Conservation (phyloP, 2,113 vertebrate genomes). For the Nothocercus julius region DNA sequence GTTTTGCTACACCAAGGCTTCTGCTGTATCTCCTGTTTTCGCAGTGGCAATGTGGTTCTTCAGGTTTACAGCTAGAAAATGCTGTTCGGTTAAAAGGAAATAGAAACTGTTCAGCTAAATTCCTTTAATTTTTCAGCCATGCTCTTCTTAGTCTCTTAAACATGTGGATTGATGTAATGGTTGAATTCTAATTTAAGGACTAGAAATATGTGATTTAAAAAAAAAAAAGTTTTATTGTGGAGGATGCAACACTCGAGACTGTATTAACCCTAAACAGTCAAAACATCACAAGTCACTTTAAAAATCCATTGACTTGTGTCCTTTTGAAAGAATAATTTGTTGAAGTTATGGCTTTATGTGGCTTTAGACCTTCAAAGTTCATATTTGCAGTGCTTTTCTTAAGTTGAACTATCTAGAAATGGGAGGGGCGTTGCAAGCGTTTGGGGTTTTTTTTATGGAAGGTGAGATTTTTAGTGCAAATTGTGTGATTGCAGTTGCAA, state of each 20-base stretch:
- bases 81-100: background rate
- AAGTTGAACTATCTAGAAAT: background rate
- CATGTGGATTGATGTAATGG: background rate
- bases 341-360: too few species aligned
- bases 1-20: background rate
- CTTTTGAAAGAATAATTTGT: background rate
- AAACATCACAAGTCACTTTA: background rate
- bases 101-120: background rate
- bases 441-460: background rate
- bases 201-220: background rate
- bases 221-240: background rate
- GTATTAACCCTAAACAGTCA: background rate
- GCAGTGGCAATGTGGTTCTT: background rate
- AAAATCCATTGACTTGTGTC: background rate
- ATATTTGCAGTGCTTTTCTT: background rate
- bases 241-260: background rate
- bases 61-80: background rate
- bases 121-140: background rate
- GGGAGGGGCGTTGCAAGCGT: background rate
- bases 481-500: background rate
- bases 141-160: background rate
- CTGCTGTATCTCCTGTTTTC: background rate
- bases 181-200: background rate
- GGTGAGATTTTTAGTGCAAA: background rate
- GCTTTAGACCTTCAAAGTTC: background rate